Evolutionary conservation across 2,888 invertebrate genomes (phyloP), one percentile per base, ranked within the genome.

Genomic region (Coenonympha arcania): DNA sequence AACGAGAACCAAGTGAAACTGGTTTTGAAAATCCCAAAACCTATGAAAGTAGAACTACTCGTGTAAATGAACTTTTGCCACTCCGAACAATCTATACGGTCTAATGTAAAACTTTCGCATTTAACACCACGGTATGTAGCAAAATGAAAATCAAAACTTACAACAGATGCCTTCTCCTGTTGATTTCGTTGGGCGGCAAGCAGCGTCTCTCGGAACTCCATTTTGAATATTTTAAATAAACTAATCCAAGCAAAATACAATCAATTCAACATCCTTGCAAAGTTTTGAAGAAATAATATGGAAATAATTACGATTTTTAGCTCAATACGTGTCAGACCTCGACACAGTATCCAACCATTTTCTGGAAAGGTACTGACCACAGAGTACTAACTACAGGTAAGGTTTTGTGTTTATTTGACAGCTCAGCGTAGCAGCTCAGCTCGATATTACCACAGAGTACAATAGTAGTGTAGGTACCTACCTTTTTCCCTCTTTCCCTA

Each of bases 111-210:
- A 45, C 26, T 45, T 36, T 45, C 28, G 45, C 19, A 19, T 37
- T 28, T n/a, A 37, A 20, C 11, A 28, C 24, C 39, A 41, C 41
- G 40, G 36, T 48, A 54, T 34, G 48, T 57, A 49, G 56, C 54
- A 57, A 60, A 63, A 59, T 33, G 58, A 57, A 52, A 40, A 61
- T 59, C 48, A 56, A 65, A 65, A 81, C 83, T 84, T 71, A 84
- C 85, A 58, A 79, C 62, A 78, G 84, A 83, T 76, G 86, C 82
- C 69, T 86, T 84, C 71, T 84, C 80, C 82, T 86, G 85, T 83
- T 86, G 85, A 75, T 86, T 86, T 65, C 82, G 70, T 66, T 86
- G 86, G 53, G 86, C 86, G 65, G 85, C 86, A 55, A 86, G 66
- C 55, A 86, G 69, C 13, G 86, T 86, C 61, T 86, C 85, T 6